phyloP scores from a whole-genome alignment of 2,888 invertebrate genomes.

The Caradrina kadenii region DNA sequence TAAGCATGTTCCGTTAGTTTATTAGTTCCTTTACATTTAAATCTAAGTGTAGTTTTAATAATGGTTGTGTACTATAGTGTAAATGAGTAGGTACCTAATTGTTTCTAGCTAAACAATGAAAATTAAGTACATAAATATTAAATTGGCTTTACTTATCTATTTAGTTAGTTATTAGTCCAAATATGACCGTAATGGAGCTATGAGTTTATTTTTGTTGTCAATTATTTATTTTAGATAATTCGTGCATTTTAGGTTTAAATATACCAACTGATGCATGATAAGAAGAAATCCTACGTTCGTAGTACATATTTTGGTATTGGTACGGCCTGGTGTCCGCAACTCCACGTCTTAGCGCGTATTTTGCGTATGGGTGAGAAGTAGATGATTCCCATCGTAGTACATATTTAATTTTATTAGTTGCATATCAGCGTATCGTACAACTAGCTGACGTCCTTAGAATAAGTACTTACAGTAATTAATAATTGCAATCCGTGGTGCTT shows the following conservation, averaged over 20 bases:
- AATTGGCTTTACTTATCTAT: slow-evolving; percentile 51
- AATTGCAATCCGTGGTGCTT: too few species aligned
- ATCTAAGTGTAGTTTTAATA: slow-evolving; percentile 55
- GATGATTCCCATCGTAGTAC: too few species aligned
- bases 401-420: slow-evolving; percentile 17
- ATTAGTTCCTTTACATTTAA: slow-evolving; percentile 49
- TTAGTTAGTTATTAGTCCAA: slow-evolving; percentile 51
- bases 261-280: not conserved
- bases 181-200: slow-evolving; percentile 34
- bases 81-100: slow-evolving; percentile 39
- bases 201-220: slow-evolving; percentile 62
- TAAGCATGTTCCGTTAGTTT: slow-evolving; percentile 23
- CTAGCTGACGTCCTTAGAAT: slow-evolving; percentile 17
- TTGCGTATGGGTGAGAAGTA: too few species aligned
- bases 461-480: not conserved
- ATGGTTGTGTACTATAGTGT: slow-evolving; percentile 62
- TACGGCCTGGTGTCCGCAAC: too few species aligned
- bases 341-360: too few species aligned
- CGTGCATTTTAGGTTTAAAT: slow-evolving; percentile 40
- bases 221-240: slow-evolving; percentile 64
- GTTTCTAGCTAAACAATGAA: slow-evolving; percentile 32
- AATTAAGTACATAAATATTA: slow-evolving; percentile 34
- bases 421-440: slow-evolving; percentile 12
- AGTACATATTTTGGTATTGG: slow-evolving; percentile 21
- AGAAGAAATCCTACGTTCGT: slow-evolving; percentile 16